These are phyloP conservation scores for Rostratula benghalensis DNA, from an alignment of 2,113 vertebrate genomes.

Conservation along the genomic window DNA sequence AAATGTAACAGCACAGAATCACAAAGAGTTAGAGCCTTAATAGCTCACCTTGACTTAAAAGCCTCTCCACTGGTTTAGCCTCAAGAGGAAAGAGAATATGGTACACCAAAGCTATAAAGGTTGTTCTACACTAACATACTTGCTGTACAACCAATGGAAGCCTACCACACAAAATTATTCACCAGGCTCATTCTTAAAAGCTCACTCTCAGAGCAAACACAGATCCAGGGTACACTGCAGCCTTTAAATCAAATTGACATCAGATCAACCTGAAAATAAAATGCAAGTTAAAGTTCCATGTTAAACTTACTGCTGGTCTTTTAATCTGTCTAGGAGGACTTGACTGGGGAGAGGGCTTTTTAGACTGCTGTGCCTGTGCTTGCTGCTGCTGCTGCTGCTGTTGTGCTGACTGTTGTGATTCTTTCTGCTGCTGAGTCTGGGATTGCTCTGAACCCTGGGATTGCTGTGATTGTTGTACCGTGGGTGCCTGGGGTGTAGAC, in stretches of 20 bases:
- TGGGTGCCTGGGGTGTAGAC: conserved; percentile 71
- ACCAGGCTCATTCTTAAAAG: neutral
- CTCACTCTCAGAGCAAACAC: neutral
- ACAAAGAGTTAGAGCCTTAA: neutral
- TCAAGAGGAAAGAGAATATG: neutral
- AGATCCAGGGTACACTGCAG: neutral
- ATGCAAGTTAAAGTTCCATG: neutral
- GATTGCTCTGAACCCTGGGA: conserved; percentile 71
- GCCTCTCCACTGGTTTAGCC: neutral
- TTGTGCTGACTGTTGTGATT: conserved; percentile 60
- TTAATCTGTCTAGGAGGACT: conserved; percentile 90
- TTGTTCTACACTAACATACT: neutral
- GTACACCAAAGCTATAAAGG: neutral
- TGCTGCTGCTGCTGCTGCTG: conserved; percentile 61
- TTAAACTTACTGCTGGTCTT: conserved; percentile 85
- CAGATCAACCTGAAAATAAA: neutral
- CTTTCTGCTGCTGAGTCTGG: conserved; percentile 72
- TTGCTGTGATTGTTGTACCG: conserved; percentile 63
- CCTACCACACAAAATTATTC: neutral
- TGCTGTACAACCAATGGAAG: neutral
- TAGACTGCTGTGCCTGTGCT: conserved; percentile 79
- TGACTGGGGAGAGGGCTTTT: conserved; percentile 90
- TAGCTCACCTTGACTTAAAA: neutral
- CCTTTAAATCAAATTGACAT: neutral
- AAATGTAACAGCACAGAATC: neutral